A percentile compares a stretch with the other conserved stretches of the same genome.
Evolutionary conservation across 2,113 vertebrate species (phyloP).

Genomic region (Ifrita kowaldi): DNA sequence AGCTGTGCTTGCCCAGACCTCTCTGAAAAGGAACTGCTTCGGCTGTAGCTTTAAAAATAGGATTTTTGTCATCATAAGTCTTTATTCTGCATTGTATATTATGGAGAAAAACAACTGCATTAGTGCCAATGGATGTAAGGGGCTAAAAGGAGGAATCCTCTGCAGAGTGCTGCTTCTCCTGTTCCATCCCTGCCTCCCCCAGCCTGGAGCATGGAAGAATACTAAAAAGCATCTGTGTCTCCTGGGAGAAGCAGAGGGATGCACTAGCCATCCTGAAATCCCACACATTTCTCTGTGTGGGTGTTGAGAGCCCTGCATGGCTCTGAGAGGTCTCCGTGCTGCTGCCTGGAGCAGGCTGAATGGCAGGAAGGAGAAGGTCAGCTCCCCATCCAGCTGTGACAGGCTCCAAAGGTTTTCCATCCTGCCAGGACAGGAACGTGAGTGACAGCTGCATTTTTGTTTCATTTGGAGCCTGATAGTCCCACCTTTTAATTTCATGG

Average conservation of each 20-base stretch:
- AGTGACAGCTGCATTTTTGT: background rate
- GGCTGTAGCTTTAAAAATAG: background rate
- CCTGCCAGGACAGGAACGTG: background rate
- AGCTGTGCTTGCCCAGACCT: background rate
- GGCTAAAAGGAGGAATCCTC: background rate
- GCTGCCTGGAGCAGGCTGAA: background rate
- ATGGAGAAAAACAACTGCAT: background rate
- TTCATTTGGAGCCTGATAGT: background rate
- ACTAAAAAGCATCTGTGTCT: background rate
- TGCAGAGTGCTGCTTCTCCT: background rate
- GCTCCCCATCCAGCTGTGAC: background rate
- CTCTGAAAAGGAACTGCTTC: background rate
- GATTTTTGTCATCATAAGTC: background rate
- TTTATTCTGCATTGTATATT: background rate
- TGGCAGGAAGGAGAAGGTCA: background rate
- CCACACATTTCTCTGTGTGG: background rate
- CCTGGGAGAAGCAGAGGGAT: background rate
- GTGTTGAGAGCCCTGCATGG: background rate
- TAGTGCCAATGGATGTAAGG: background rate
- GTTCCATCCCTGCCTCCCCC: background rate
- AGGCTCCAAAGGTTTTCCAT: background rate
- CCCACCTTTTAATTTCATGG: background rate
- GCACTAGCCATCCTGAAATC: background rate
- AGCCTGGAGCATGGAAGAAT: background rate
- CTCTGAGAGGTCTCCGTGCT: background rate